Conservation (phyloP, 1,140 invertebrate species). For the Bathynomus jamesi region DNA sequence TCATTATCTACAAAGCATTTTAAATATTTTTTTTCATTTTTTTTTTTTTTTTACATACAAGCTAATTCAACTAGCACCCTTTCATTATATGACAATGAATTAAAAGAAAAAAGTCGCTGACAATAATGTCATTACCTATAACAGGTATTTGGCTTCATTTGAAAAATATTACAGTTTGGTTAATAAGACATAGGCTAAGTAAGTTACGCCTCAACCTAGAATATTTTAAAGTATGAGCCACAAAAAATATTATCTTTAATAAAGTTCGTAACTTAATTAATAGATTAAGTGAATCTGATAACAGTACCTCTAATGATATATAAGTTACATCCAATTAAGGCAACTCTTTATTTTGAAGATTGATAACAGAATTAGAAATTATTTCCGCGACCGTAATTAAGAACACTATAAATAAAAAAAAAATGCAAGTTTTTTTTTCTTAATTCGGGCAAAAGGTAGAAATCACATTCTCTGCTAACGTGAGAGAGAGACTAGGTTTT, state of each 20-base stretch:
- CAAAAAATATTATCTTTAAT: neutral
- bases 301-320: neutral
- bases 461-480: neutral
- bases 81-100: slow-evolving; percentile 16
- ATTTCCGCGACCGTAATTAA: no score
- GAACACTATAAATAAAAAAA: neutral
- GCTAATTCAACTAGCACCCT: slow-evolving; percentile 28
- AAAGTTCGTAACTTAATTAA: neutral
- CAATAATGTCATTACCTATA: neutral
- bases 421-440: neutral
- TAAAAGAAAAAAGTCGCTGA: neutral
- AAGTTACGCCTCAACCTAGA: no score
- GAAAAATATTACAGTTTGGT: neutral
- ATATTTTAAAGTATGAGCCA: neutral
- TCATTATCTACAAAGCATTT: neutral
- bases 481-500: neutral
- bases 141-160: neutral
- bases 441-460: neutral
- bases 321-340: neutral
- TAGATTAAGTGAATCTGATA: neutral
- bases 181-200: neutral
- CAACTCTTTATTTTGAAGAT: neutral
- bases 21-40: no score
- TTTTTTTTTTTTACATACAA: slow-evolving; percentile 18
- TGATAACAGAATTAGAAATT: neutral